Evolutionary conservation across 2,113 vertebrate species (phyloP).

Genomic region (Spilogale gracilis): DNA sequence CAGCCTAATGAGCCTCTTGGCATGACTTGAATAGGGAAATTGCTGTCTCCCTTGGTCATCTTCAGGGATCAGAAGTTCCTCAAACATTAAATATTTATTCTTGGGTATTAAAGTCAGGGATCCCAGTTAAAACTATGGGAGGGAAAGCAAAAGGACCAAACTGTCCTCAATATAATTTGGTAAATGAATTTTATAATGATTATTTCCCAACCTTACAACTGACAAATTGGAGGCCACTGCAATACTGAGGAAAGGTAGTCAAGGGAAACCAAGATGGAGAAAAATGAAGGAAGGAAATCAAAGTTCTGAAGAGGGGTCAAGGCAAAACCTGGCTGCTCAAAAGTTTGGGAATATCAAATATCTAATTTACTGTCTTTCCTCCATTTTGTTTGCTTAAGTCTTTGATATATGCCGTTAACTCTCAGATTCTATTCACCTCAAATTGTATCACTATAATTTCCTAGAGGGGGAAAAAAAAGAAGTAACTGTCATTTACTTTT

Average conservation of each 20-base stretch:
- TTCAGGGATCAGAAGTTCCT: background rate
- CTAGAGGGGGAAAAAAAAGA: background rate
- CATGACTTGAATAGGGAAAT: background rate
- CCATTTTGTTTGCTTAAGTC: too few species aligned
- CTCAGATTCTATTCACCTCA: background rate
- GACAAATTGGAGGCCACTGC: background rate
- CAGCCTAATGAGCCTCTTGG: background rate
- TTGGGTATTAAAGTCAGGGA: conserved; percentile 34
- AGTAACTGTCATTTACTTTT: background rate
- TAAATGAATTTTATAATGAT: conserved; percentile 30
- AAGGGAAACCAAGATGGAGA: background rate
- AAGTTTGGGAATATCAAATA: background rate
- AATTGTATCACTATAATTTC: background rate
- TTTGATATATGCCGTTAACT: background rate
- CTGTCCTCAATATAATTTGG: background rate
- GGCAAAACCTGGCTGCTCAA: background rate
- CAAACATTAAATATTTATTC: conserved; percentile 36
- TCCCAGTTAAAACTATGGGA: conserved; percentile 2
- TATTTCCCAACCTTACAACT: background rate
- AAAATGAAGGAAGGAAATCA: background rate
- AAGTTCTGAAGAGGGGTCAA: background rate
- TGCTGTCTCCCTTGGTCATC: background rate
- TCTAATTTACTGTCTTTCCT: background rate
- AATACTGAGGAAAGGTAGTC: background rate
- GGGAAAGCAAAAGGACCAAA: background rate